phyloP scores from a whole-genome alignment of 2,888 invertebrate genomes.

The Scaeva pyrastri region DNA sequence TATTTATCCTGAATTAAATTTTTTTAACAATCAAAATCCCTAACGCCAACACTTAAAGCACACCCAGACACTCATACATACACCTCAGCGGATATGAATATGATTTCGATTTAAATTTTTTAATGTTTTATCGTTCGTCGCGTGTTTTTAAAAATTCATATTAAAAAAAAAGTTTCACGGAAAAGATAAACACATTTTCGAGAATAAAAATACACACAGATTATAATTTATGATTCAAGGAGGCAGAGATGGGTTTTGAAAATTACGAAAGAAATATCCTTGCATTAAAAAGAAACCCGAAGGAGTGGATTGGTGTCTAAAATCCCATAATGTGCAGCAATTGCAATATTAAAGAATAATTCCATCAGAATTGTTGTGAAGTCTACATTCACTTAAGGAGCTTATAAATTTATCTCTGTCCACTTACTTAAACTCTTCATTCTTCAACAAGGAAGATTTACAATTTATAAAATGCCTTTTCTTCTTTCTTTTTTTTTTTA shows the following conservation, averaged over 20 bases:
- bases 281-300: not conserved
- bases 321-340: constrained; percentile 27
- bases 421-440: constrained; percentile 2
- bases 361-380: not conserved
- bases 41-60: constrained; percentile 13
- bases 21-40: constrained; percentile 46
- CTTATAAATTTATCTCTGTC: constrained; percentile 30
- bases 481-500: constrained; percentile 17
- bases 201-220: not conserved
- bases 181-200: constrained; percentile 34
- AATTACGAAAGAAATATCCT: not conserved
- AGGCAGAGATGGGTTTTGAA: not conserved
- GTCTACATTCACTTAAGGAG: constrained; percentile 51
- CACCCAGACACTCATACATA: not conserved
- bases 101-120: not conserved
- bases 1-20: constrained; percentile 68
- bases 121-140: not conserved
- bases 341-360: constrained; percentile 33
- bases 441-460: not conserved
- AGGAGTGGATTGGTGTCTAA: constrained; percentile 5
- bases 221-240: constrained; percentile 31
- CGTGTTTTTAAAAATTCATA: constrained; percentile 7
- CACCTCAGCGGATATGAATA: not conserved
- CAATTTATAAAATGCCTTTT: not conserved
- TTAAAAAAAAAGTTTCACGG: not conserved